Evolutionary conservation across 2,113 vertebrate genomes (phyloP).

Genomic region (Noctilio leporinus): DNA sequence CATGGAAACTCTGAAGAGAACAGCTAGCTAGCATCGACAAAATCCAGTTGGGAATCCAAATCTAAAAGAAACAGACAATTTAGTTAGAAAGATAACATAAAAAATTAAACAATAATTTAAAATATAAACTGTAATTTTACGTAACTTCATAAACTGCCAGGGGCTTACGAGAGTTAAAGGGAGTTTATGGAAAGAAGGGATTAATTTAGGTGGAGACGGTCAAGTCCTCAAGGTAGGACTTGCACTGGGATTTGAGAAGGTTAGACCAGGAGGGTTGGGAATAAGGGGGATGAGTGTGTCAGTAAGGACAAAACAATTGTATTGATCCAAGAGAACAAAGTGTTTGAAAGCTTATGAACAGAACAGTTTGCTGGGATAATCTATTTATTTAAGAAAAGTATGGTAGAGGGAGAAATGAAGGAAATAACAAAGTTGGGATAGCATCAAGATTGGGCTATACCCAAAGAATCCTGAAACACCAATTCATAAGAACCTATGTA

Average conservation of each 20-base stretch:
- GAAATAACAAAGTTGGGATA: not conserved
- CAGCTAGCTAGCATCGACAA: not conserved
- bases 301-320: not conserved
- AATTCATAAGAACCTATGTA: too few species aligned
- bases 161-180: not conserved
- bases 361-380: not conserved
- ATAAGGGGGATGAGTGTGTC: not conserved
- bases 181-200: not conserved
- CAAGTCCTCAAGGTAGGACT: not conserved
- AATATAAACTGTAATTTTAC: not conserved
- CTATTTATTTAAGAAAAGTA: not conserved
- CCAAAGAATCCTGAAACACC: too few species aligned
- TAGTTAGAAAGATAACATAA: not conserved
- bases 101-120: constrained; percentile 10
- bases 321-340: not conserved
- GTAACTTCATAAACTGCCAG: not conserved
- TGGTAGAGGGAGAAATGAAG: not conserved
- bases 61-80: not conserved
- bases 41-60: not conserved
- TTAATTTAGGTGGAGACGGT: not conserved
- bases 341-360: not conserved
- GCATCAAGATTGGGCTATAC: too few species aligned
- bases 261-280: not conserved
- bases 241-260: not conserved
- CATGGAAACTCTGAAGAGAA: not conserved